These are phyloP conservation scores for Oedothorax gibbosus DNA, from an alignment of 1,140 invertebrate genomes.

Conservation along the genomic window DNA sequence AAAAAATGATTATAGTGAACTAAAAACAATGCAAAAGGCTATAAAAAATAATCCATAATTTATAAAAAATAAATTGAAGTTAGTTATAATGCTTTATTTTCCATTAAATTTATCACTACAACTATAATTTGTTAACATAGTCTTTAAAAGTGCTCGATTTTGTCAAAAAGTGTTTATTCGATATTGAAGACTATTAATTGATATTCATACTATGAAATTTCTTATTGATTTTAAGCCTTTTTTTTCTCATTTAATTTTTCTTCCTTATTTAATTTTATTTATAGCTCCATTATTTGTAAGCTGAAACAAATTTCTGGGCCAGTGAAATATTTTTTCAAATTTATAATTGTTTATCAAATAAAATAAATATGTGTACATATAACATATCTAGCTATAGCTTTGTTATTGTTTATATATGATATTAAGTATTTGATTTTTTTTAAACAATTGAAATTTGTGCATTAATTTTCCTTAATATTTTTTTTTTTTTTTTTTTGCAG, in stretches of 20 bases:
- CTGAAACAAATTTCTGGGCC: neutral
- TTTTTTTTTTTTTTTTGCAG: constrained; percentile 11
- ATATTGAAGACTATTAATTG: too few species aligned
- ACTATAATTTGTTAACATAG: neutral
- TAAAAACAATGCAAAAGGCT: neutral
- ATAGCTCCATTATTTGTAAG: neutral
- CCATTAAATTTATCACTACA: neutral
- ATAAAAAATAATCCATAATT: neutral
- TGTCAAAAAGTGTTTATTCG: too few species aligned
- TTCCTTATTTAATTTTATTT: neutral
- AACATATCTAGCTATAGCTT: neutral
- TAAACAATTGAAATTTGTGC: neutral
- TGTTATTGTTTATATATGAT: neutral
- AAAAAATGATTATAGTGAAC: neutral
- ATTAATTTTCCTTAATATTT: neutral
- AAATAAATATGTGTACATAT: neutral
- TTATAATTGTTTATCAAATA: neutral
- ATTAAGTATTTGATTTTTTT: neutral
- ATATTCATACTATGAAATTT: too few species aligned
- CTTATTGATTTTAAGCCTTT: too few species aligned
- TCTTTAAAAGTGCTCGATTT: too few species aligned
- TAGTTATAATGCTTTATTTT: neutral
- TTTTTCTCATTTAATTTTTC: neutral
- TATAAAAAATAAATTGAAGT: neutral
- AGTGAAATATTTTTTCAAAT: neutral